These are phyloP conservation scores for Thumatha senex DNA, from an alignment of 2,888 invertebrate genomes.

Conservation along the genomic window DNA sequence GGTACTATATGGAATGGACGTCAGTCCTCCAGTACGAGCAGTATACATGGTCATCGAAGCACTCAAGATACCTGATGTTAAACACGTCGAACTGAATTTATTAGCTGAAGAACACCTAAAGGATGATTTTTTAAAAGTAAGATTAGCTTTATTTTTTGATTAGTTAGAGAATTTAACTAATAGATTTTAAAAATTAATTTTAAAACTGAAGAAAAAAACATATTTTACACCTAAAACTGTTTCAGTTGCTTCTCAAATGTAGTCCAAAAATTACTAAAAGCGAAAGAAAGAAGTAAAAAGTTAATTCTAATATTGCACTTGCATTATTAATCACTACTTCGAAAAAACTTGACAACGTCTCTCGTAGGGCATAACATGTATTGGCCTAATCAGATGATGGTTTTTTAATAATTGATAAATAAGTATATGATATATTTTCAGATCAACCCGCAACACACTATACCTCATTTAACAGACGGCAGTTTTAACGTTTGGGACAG, in stretches of 20 bases:
- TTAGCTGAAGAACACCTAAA: constrained; percentile 59
- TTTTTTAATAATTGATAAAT: too few species aligned
- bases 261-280: too few species aligned
- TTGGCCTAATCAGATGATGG: too few species aligned
- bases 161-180: too few species aligned
- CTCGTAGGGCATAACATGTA: too few species aligned
- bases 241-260: too few species aligned
- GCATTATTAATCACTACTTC: too few species aligned
- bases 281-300: too few species aligned
- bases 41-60: constrained; percentile 54
- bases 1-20: constrained; percentile 55
- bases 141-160: neutral
- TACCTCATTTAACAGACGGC: constrained; percentile 79
- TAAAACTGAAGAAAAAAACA: neutral
- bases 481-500: constrained; percentile 79
- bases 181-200: too few species aligned
- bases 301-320: too few species aligned
- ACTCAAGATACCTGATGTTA: constrained; percentile 44
- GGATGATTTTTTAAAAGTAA: constrained; percentile 42
- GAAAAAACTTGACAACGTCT: too few species aligned
- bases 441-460: constrained; percentile 78
- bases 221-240: too few species aligned
- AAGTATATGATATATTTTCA: constrained; percentile 42
- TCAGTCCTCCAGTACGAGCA: constrained; percentile 56
- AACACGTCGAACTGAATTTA: constrained; percentile 46